phyloP scores from a whole-genome alignment of 1,140 invertebrate genomes.

The Drosophila sechellia region DNA sequence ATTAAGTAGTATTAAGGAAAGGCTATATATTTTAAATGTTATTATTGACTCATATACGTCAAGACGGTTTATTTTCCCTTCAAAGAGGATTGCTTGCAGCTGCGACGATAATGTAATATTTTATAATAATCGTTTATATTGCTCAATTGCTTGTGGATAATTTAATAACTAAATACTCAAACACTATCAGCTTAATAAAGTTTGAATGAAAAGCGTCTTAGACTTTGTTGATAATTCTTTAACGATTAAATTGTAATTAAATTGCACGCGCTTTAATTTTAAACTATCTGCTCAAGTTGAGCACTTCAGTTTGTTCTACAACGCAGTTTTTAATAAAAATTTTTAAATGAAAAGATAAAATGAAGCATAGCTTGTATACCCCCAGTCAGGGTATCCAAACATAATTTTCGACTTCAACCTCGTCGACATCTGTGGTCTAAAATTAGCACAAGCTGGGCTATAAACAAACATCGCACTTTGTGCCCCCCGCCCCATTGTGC shows the following conservation, averaged over 20 bases:
- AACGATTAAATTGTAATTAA: background rate
- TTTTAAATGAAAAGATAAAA: background rate
- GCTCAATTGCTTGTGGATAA: no score
- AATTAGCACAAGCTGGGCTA: conserved; percentile 69
- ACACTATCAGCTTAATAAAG: background rate
- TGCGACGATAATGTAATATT: background rate
- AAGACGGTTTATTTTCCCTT: background rate
- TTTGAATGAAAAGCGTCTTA: background rate
- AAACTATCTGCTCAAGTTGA: background rate
- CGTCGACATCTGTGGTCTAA: conserved; percentile 47
- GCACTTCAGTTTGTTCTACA: background rate
- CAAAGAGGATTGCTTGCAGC: background rate
- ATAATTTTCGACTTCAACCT: conserved; percentile 1
- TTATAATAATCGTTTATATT: background rate
- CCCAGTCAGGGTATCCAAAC: conserved; percentile 7
- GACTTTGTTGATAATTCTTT: background rate
- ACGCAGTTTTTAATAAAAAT: background rate
- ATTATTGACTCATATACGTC: background rate
- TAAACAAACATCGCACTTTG: conserved; percentile 46
- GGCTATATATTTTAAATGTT: background rate
- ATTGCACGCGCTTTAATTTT: background rate
- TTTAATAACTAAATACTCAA: no score
- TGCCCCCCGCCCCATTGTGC: background rate
- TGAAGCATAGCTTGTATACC: background rate
- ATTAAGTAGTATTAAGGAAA: background rate